Conservation (phyloP, 2,888 invertebrate genomes). For the Notodonta dromedarius region DNA sequence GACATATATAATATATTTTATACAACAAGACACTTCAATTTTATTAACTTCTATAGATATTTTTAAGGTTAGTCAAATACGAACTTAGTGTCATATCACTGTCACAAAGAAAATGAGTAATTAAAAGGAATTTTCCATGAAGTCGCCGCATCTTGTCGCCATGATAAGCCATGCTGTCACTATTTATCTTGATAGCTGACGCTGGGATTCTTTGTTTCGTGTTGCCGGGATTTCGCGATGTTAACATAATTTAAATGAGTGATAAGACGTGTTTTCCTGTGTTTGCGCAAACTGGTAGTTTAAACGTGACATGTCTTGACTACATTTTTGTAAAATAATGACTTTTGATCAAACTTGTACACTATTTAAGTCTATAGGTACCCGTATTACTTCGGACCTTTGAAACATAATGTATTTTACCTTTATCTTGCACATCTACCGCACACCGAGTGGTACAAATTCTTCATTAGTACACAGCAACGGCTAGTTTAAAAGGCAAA, state of each 20-base stretch:
- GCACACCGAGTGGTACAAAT: constrained; percentile 26
- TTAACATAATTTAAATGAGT: constrained; percentile 20
- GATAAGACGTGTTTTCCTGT: constrained; percentile 38
- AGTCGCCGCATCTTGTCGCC: constrained; percentile 10
- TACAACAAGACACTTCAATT: too few relatives aligned
- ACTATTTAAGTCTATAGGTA: too few relatives aligned
- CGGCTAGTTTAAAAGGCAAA: constrained; percentile 63
- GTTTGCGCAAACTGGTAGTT: constrained; percentile 16
- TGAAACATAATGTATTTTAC: not conserved
- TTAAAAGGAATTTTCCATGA: constrained; percentile 62
- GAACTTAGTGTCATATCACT: not conserved
- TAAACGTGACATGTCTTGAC: not conserved
- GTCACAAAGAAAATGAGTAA: constrained; percentile 30
- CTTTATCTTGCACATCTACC: constrained; percentile 11
- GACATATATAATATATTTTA: too few relatives aligned
- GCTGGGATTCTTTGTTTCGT: constrained; percentile 28
- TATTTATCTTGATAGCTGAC: constrained; percentile 34
- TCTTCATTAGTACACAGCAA: constrained; percentile 52
- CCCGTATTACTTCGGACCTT: not conserved
- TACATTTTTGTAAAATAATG: too few relatives aligned
- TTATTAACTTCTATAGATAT: too few relatives aligned
- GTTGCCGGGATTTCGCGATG: not conserved
- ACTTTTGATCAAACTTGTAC: too few relatives aligned
- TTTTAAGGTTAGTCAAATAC: not conserved
- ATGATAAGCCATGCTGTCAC: constrained; percentile 31